These are phyloP conservation scores for Bombus soroeensis DNA, from an alignment of 1,140 invertebrate species.

Conservation along the genomic window DNA sequence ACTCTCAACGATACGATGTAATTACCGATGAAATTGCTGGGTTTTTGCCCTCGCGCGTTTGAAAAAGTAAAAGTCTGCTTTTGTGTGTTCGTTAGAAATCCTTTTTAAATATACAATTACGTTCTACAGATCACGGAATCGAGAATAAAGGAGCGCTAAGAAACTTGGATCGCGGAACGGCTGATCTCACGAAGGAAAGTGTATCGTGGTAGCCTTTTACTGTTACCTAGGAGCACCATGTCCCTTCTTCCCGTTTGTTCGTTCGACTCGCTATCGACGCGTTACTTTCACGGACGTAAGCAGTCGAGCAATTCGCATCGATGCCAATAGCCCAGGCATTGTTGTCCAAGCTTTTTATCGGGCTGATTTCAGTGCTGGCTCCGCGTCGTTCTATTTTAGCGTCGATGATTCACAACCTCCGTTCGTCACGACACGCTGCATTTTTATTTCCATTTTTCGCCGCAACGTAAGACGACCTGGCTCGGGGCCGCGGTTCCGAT, in stretches of 20 bases:
- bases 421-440: constrained; percentile 51
- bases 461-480: not conserved
- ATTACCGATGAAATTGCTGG: no score
- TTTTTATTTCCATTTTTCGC: constrained; percentile 30
- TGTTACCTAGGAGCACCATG: not conserved
- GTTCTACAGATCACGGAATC: not conserved
- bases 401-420: constrained; percentile 55
- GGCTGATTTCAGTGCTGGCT: constrained; percentile 10
- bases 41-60: no score
- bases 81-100: not conserved
- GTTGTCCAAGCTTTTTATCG: constrained; percentile 37
- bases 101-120: not conserved
- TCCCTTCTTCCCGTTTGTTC: constrained; percentile 5
- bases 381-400: constrained; percentile 54
- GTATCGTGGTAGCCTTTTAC: constrained; percentile 13
- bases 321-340: constrained; percentile 32
- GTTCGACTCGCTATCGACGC: not conserved
- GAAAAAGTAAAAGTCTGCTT: no score
- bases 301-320: not conserved
- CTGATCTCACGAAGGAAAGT: constrained; percentile 3
- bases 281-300: constrained; percentile 34
- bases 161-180: not conserved
- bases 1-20: no score
- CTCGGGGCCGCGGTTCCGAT: not conserved
- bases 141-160: not conserved